A percentile compares a stretch with the other conserved stretches of the same genome.
Evolutionary conservation across 2,888 invertebrate genomes (phyloP).

Genomic region (Aphodius sticticus): DNA sequence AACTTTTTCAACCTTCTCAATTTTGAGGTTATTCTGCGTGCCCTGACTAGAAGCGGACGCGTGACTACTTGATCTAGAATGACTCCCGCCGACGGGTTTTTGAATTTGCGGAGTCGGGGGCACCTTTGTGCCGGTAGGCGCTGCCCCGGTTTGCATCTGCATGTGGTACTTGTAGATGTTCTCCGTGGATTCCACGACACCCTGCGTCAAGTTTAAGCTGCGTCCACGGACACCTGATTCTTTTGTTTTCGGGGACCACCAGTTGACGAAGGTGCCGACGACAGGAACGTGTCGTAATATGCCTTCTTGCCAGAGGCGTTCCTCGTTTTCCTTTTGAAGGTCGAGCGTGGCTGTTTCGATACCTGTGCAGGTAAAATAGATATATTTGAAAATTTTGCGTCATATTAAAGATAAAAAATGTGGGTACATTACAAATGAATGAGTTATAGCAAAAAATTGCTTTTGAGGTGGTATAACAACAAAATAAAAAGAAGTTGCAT

Average conservation of each 20-base stretch:
- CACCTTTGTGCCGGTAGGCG: constrained; percentile 67
- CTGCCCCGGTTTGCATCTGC: constrained; percentile 73
- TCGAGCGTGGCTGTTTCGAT: constrained; percentile 94
- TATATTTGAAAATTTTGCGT: not conserved
- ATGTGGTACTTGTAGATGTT: constrained; percentile 84
- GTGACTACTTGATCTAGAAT: constrained; percentile 73
- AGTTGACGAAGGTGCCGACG: constrained; percentile 92
- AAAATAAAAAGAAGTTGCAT: no score
- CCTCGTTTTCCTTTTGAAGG: constrained; percentile 88
- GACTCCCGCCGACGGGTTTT: constrained; percentile 69
- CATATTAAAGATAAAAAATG: constrained; percentile 10
- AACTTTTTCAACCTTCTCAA: constrained; percentile 22
- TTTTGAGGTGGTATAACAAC: no score
- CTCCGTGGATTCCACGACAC: constrained; percentile 83
- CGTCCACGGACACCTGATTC: constrained; percentile 82
- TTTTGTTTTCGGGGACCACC: constrained; percentile 88
- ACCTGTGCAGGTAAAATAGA: constrained; percentile 62
- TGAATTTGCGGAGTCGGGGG: constrained; percentile 75
- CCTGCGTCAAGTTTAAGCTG: constrained; percentile 79
- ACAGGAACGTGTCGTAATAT: constrained; percentile 93
- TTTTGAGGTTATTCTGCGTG: constrained; percentile 27
- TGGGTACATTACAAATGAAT: constrained; percentile 5
- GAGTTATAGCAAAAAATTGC: no score
- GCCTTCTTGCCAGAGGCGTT: constrained; percentile 93
- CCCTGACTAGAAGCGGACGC: constrained; percentile 47